phyloP scores from a whole-genome alignment of 2,113 vertebrate species.

The Lepisosteus oculatus region DNA sequence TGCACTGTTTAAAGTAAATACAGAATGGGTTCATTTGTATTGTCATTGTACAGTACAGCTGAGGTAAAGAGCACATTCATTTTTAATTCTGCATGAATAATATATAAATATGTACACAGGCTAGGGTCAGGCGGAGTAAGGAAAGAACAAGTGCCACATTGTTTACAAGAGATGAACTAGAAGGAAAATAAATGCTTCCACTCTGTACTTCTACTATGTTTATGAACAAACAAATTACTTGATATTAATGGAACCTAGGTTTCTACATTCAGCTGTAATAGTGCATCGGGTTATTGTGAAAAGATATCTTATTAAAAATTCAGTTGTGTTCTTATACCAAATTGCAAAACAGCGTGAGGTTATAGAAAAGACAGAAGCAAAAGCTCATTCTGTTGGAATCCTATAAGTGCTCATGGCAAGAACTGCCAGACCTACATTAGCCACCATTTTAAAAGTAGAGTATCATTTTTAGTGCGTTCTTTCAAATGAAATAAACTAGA shows the following conservation, averaged over 20 bases:
- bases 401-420: neutral
- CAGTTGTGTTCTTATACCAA: neutral
- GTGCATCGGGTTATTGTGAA: neutral
- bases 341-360: neutral
- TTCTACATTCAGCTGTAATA: neutral
- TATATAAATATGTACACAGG: constrained; percentile 79
- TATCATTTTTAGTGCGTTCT: no score
- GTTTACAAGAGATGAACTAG: constrained; percentile 60
- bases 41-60: constrained; percentile 67
- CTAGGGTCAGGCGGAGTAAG: constrained; percentile 56
- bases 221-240: neutral
- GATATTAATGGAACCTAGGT: neutral
- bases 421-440: neutral
- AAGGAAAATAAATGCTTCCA: constrained; percentile 60
- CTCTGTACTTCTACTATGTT: constrained; percentile 20
- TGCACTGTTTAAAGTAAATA: constrained; percentile 72
- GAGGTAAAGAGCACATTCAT: constrained; percentile 79
- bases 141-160: constrained; percentile 58
- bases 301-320: constrained; percentile 5
- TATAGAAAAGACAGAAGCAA: neutral
- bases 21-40: constrained; percentile 79
- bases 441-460: neutral
- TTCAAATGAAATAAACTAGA: no score
- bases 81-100: constrained; percentile 83
- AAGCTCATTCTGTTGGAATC: neutral